Evolutionary conservation across 2,888 invertebrate species (phyloP).

Genomic region (Platerodrilus igneus): DNA sequence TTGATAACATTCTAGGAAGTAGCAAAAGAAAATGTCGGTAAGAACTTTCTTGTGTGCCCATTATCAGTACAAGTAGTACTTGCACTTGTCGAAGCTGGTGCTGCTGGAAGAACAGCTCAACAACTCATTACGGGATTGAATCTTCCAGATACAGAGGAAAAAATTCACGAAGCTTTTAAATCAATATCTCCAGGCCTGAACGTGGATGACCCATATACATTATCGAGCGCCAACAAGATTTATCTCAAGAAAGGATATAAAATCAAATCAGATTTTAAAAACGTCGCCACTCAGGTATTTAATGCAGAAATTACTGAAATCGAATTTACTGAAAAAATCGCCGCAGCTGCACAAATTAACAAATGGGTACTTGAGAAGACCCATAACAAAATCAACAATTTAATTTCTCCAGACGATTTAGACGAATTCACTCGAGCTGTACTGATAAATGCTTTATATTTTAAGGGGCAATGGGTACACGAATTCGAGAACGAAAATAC

Average conservation of each 20-base stretch:
- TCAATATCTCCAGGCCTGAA: slow-evolving; percentile 25
- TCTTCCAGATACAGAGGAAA: too few species aligned
- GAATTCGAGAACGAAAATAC: slow-evolving; percentile 28
- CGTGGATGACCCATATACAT: slow-evolving; percentile 23
- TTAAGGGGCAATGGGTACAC: slow-evolving; percentile 37
- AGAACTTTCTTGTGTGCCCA: slow-evolving; percentile 40
- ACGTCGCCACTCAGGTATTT: slow-evolving; percentile 58
- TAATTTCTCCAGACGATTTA: slow-evolving; percentile 33
- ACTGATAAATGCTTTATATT: slow-evolving; percentile 41
- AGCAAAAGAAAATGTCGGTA: too few species aligned
- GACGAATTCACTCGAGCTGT: slow-evolving; percentile 32
- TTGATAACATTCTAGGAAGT: too few species aligned
- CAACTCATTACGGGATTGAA: slow-evolving; percentile 29
- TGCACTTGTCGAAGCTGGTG: slow-evolving; percentile 37
- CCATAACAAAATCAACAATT: slow-evolving; percentile 36
- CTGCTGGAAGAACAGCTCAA: slow-evolving; percentile 34
- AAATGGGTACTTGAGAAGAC: slow-evolving; percentile 35
- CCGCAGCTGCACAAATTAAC: slow-evolving; percentile 37
- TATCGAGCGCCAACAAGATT: slow-evolving; percentile 50
- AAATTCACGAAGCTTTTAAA: slow-evolving; percentile 16
- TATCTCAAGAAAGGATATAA: slow-evolving; percentile 55
- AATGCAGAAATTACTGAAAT: slow-evolving; percentile 54
- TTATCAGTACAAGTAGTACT: slow-evolving; percentile 39
- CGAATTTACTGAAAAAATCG: slow-evolving; percentile 26
- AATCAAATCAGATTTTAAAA: slow-evolving; percentile 54